A percentile compares a stretch with the other conserved stretches of the same genome.
These are phyloP conservation scores for Catharus ustulatus DNA, from an alignment of 2,797 vertebrate species.

Conservation along the genomic window DNA sequence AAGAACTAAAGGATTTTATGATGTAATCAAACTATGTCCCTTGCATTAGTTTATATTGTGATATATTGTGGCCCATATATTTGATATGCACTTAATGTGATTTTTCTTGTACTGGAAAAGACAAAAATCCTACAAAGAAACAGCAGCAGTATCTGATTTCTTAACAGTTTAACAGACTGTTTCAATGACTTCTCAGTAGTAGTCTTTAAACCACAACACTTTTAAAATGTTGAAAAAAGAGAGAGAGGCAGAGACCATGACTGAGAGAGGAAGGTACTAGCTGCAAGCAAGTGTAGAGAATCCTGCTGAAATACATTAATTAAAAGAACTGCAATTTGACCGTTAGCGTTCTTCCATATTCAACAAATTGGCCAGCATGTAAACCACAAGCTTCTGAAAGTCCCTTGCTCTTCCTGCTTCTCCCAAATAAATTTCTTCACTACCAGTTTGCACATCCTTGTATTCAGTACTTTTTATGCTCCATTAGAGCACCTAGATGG, in stretches of 20 bases:
- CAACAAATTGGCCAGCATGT: slow-evolving; percentile 60
- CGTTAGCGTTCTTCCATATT: slow-evolving; percentile 51
- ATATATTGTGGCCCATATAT: not conserved
- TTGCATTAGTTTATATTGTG: slow-evolving; percentile 48
- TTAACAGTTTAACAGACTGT: not conserved
- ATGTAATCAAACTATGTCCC: slow-evolving; percentile 16
- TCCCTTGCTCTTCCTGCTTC: slow-evolving; percentile 60
- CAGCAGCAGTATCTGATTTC: slow-evolving; percentile 7
- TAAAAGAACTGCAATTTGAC: slow-evolving; percentile 38
- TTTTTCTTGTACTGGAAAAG: slow-evolving; percentile 6
- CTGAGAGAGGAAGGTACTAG: not conserved
- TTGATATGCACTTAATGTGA: slow-evolving; percentile 28
- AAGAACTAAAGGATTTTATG: slow-evolving; percentile 16
- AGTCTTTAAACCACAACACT: not conserved
- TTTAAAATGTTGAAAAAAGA: not conserved
- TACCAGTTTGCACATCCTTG: slow-evolving; percentile 77
- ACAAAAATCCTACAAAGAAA: slow-evolving; percentile 34
- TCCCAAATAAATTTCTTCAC: slow-evolving; percentile 74
- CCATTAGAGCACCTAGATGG: slow-evolving; percentile 83
- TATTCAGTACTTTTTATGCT: slow-evolving; percentile 79
- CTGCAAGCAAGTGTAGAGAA: not conserved
- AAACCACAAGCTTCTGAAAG: slow-evolving; percentile 47
- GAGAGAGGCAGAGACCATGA: not conserved
- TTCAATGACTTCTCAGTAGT: slow-evolving; percentile 49
- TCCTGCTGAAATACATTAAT: slow-evolving; percentile 15